Evolutionary conservation across 2,113 vertebrate species (phyloP), one percentile per base, ranked within the genome.

Genomic region (Dasyurus viverrinus): DNA sequence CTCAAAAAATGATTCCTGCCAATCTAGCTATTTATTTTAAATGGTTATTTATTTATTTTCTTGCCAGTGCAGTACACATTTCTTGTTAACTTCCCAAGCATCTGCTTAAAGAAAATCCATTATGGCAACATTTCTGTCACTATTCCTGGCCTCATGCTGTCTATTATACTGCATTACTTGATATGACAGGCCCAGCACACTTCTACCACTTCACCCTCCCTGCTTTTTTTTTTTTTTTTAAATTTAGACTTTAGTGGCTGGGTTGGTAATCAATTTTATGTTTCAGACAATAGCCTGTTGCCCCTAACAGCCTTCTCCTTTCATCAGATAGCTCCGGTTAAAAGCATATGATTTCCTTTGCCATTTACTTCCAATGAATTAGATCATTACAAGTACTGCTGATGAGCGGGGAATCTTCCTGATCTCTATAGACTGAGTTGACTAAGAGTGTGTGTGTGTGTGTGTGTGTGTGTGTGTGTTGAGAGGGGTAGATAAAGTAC

Each of bases 1-100:
- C 97, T 96, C 94, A 91, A 95, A 97, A 97, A 97, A 96, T 93
- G 90, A 96, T 97, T 98, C 97, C 97, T 98, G 94, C 96, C 98
- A 97, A 97, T 97, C 97, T 97, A 89, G n/a, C 93, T 95, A 89
- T 96, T 96, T 54, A 52, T 30, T 93, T 96, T 92, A 95, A 92
- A 46, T 53, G 92, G 10, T 89, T 89, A 52, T 53, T 27, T 93
- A 55, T 54, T 92, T 95, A 76, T 94, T 50, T 95, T 0, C 0
- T 11, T 9, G 26, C 27, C 53, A 89, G 92, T 96, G 96, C 91
- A 12, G 54, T 92, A 89, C 90, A 57, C 0, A 2, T 89, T 92
- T 94, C 95, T 96, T 55, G 92, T 57, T 0, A 1, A 89, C 97
- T 96, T 93, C 55, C 93, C 55, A 90, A 94, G 93, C 93, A 89